Base-by-base conservation (phyloP, 2,113 vertebrate genomes). In the Diglossa brunneiventris region DNA sequence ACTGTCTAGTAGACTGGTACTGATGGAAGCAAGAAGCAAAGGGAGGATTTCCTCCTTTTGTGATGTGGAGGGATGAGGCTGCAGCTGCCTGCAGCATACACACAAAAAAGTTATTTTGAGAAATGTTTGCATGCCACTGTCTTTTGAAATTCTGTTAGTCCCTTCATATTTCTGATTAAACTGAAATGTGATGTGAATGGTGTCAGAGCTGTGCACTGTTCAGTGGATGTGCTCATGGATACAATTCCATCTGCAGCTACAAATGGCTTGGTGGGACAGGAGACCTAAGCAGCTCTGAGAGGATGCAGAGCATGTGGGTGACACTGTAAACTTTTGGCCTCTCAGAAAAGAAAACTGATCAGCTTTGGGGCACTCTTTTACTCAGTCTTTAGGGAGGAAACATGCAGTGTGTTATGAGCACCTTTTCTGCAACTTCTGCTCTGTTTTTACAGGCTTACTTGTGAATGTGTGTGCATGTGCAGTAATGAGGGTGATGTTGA, bases 401-500 rank as follows among this genome's bases (percentile, higher is more conserved):
- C 0, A 0, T 44, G 14, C 21, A 39, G 26, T 39, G 39, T 66
- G 52, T n/a, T 52, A 42, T 0, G 1, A 82, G 22, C 4, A 7
- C 1, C 0, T 46, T 31, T 74, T 63, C 42, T 82, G 37, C 68
- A 78, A 17, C 7, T 87, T 83, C 50, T 86, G 66, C 58, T 82
- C 35, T 53, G 30, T 42, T 93, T 72, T 53, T 78, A 26, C 31
- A 72, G 70, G 13, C 44, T 63, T 49, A 26, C 9, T 55, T 74
- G 10, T 56, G n/a, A 58, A 16, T 47, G 11, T 75, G 41, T 14
- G 20, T 28, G 22, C 0, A 2, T 7, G 11, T 22, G 6, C 50
- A 44, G 35, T 37, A 31, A 72, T 11, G 44, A 66, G n/a, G 11
- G 39, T 84, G 33, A 18, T 41, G 18, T 7, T 49, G 28, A 5